Conservation (phyloP, 2,797 vertebrate genomes). For the Leuciscus waleckii region DNA sequence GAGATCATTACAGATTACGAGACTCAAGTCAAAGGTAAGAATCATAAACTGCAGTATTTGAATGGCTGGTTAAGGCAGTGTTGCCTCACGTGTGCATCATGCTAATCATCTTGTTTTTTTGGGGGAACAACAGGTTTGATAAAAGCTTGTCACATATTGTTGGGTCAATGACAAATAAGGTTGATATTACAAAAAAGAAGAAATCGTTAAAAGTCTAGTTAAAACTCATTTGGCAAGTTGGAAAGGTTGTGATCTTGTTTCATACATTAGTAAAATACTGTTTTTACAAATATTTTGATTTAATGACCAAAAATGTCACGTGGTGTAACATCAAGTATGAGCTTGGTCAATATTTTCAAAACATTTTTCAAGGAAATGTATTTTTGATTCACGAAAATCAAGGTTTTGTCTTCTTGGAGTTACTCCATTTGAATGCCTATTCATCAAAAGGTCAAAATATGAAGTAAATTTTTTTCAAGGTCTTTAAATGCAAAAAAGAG, state of each 20-base stretch:
- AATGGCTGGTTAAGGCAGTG: neutral
- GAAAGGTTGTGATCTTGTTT: neutral
- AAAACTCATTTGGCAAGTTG: neutral
- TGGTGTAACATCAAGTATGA: neutral
- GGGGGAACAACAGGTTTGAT: too few species aligned
- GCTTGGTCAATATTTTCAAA: neutral
- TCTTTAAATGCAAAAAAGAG: neutral
- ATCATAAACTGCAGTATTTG: conserved; percentile 7
- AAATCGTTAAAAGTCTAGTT: neutral
- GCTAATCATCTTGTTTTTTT: neutral
- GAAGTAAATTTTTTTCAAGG: neutral
- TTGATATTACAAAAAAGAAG: neutral
- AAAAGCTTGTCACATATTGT: too few species aligned
- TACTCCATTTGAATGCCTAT: neutral
- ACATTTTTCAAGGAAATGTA: neutral
- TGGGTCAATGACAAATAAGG: neutral
- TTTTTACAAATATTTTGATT: neutral
- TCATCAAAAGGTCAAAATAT: neutral
- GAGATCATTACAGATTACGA: conserved; percentile 97
- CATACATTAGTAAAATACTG: neutral
- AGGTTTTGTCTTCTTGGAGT: neutral
- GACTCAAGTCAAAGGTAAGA: conserved; percentile 97
- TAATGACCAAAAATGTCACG: neutral
- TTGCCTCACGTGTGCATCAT: conserved; percentile 18
- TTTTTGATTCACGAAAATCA: neutral